Evolutionary conservation across 2,888 invertebrate species (phyloP), one percentile per base, ranked within the genome.

Genomic region (Rhopalosiphum nymphaeae): DNA sequence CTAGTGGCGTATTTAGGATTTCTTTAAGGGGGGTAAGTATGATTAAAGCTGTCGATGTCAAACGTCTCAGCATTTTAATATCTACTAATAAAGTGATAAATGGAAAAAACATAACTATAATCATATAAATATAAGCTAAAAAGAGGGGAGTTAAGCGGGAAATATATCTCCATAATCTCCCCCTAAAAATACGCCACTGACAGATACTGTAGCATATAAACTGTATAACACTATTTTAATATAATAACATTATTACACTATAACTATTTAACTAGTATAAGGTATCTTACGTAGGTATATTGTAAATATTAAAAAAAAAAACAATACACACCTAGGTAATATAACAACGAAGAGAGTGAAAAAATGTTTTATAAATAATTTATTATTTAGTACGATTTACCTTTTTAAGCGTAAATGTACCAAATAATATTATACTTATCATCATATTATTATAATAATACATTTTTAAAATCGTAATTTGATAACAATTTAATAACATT

Each of bases 401-500:
- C 3, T 49, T n/a, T 46, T 46, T 11, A 11, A 49, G 78, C 0
- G 36, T 42, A 84, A 56, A 91, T 29, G 42, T 26, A 25, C 36
- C 36, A 36, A 42, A 36, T 78, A 78, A 36, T 67, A 67, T n/a
- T 67, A 67, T 16, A n/a, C 67, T 67, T n/a, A 67, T 67, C 21
- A 36, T 78, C 85, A 67, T 78, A 13, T 57, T 44, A 49, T 13
- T 44, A 49, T 13, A 49, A 46, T 67, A 46, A 78, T 44, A 44
- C 26, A 49, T 36, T 91, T 36, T 49, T 49, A 49, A 91, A 91
- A 91, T 36, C 25, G 10, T 67, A 90, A 36, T 67, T 91, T 26
- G 11, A 78, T 91, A 91, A 26, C 78, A 67, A 87, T 67, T 87
- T 88, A 49, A 92, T 67, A 92, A 92, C 87, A 88, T 53, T 67